A percentile compares a stretch with the other conserved stretches of the same genome.
Conservation (phyloP, 2,113 vertebrate genomes). For the Peromyscus californicus region DNA sequence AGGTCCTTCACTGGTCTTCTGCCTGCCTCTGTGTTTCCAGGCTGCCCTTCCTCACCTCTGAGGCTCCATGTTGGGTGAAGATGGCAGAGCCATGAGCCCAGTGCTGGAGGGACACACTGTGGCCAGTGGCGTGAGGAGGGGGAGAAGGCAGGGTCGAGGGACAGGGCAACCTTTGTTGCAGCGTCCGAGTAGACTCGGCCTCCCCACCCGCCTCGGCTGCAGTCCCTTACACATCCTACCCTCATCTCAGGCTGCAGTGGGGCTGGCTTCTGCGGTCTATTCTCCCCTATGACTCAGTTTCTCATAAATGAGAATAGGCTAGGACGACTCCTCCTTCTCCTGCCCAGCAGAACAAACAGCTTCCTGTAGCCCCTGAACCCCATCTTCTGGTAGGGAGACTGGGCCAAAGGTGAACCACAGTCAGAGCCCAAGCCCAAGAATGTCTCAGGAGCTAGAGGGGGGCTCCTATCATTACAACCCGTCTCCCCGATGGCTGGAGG, state of each 20-base stretch:
- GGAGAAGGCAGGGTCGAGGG: constrained; percentile 62
- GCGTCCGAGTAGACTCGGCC: constrained; percentile 22
- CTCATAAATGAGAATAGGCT: constrained; percentile 18
- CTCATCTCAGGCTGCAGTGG: not conserved
- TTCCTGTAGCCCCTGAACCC: constrained; percentile 41
- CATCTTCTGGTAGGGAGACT: not conserved
- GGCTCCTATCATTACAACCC: not conserved
- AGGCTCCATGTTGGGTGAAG: constrained; percentile 54
- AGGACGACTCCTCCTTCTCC: not conserved
- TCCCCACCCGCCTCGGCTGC: not conserved
- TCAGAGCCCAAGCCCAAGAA: not conserved
- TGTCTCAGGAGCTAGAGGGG: not conserved
- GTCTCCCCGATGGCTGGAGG: not conserved
- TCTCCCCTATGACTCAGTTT: constrained; percentile 37
- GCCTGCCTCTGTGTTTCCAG: constrained; percentile 53
- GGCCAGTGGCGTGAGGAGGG: constrained; percentile 61
- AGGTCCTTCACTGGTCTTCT: constrained; percentile 55
- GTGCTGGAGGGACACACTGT: constrained; percentile 57
- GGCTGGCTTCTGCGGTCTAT: not conserved
- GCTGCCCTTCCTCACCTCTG: constrained; percentile 62
- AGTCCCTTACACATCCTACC: not conserved
- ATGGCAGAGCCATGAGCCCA: constrained; percentile 51
- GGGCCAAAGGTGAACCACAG: constrained; percentile 1
- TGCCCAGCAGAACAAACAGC: not conserved
- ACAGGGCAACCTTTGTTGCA: constrained; percentile 67